Percentiles rank a stretch among this genome's conserved stretches.
phyloP scores from a whole-genome alignment of 2,888 invertebrate genomes.

The Rotaria macrura region DNA sequence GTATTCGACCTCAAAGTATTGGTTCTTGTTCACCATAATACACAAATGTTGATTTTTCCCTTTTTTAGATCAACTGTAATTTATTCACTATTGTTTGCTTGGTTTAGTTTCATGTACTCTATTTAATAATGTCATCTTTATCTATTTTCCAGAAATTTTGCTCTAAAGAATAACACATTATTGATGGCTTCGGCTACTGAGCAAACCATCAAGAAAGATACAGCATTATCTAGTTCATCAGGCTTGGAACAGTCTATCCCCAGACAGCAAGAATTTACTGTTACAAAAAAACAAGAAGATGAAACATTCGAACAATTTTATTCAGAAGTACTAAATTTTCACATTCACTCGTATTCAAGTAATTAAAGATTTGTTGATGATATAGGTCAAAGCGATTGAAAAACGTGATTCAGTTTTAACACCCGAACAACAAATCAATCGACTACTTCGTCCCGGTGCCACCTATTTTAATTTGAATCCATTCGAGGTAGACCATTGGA shows the following conservation, averaged over 20 bases:
- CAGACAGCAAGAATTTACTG: background rate
- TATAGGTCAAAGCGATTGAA: constrained; percentile 9
- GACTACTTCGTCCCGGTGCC: constrained; percentile 84
- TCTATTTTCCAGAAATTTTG: background rate
- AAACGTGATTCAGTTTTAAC: constrained; percentile 23
- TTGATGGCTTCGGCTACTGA: background rate
- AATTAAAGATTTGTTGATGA: background rate
- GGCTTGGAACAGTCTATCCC: background rate
- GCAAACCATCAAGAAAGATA: background rate
- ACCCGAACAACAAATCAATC: constrained; percentile 66
- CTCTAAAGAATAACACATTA: background rate
- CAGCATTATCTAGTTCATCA: background rate
- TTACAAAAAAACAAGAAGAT: background rate
- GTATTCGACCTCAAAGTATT: background rate
- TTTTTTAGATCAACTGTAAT: background rate
- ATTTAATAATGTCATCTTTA: background rate
- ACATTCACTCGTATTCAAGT: background rate
- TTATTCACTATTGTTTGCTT: background rate
- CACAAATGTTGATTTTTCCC: background rate
- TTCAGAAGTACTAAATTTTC: background rate
- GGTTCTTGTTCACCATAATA: background rate
- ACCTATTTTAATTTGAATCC: constrained; percentile 98
- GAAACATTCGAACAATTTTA: constrained; percentile 10
- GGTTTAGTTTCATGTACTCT: background rate
- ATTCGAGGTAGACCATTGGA: constrained; percentile 45